A percentile compares a stretch with the other conserved stretches of the same genome.
phyloP scores from a whole-genome alignment of 2,113 vertebrate genomes.

The Progne subis region DNA sequence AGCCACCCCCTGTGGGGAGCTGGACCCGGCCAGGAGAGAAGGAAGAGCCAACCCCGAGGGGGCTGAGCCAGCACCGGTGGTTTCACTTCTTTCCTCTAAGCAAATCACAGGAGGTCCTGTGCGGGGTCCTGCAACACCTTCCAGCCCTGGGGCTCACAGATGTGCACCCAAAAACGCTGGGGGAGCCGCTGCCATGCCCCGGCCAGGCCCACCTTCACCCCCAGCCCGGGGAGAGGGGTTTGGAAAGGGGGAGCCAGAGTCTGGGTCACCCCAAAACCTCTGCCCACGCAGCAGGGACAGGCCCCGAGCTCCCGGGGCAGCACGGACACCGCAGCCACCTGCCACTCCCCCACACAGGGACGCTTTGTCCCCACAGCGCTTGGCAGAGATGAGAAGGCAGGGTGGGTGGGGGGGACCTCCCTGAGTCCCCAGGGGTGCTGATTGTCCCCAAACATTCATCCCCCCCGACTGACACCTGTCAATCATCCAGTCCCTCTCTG shows the following conservation, averaged over 20 bases:
- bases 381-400: background rate
- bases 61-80: background rate
- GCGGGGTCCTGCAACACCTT: background rate
- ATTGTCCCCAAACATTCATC: rapidly evolving
- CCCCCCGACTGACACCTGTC: background rate
- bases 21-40: rapidly evolving
- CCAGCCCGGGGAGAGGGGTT: background rate
- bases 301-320: background rate
- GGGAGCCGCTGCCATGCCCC: rapidly evolving
- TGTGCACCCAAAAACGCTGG: background rate
- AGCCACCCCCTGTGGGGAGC: background rate
- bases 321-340: rapidly evolving
- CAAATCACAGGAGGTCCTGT: background rate
- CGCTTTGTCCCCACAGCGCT: background rate
- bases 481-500: background rate
- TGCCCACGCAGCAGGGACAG: background rate
- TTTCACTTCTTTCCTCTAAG: slow-evolving; percentile 53
- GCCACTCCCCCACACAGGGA: background rate
- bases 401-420: background rate
- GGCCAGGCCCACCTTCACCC: background rate
- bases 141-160: slow-evolving; percentile 70
- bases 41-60: background rate
- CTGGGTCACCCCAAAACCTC: background rate
- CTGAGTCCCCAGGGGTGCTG: background rate
- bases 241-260: background rate